Evolutionary conservation across 1,140 invertebrate species (phyloP).

Genomic region (Gonioctena quinquepunctata): DNA sequence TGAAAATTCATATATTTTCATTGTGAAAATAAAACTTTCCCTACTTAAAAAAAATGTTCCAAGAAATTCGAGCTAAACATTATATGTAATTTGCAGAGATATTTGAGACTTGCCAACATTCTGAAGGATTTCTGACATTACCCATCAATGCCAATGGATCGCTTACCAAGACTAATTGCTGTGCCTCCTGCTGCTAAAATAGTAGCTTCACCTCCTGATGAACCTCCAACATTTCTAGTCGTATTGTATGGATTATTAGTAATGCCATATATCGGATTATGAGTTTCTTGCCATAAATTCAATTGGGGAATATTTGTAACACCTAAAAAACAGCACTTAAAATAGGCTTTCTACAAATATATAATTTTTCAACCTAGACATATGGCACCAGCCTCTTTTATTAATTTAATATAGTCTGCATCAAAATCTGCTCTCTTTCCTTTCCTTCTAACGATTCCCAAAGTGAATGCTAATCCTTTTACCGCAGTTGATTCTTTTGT

Average conservation of each 20-base stretch:
- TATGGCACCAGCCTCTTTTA: conserved; percentile 85
- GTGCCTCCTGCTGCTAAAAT: conserved; percentile 75
- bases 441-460: conserved; percentile 65
- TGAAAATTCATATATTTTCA: too few species aligned
- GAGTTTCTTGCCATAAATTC: conserved; percentile 82
- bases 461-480: conserved; percentile 67
- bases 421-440: conserved; percentile 67
- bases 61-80: too few species aligned
- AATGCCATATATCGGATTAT: conserved; percentile 89
- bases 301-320: conserved; percentile 94
- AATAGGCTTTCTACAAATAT: too few species aligned
- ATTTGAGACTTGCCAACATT: too few species aligned
- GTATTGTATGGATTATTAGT: conserved; percentile 92
- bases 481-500: conserved; percentile 64
- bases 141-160: too few species aligned
- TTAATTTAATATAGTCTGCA: conserved; percentile 72
- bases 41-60: too few species aligned
- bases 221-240: conserved; percentile 80
- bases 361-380: conserved; percentile 66
- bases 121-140: too few species aligned
- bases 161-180: conserved; percentile 80
- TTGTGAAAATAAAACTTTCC: too few species aligned
- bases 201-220: conserved; percentile 80
- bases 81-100: too few species aligned
- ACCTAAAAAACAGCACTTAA: conserved; percentile 24